Evolutionary conservation across 53 echinoderm and acorn worm genomes (phyloP), one percentile per base, ranked within the genome.

Genomic region (Stichopus horrens): DNA sequence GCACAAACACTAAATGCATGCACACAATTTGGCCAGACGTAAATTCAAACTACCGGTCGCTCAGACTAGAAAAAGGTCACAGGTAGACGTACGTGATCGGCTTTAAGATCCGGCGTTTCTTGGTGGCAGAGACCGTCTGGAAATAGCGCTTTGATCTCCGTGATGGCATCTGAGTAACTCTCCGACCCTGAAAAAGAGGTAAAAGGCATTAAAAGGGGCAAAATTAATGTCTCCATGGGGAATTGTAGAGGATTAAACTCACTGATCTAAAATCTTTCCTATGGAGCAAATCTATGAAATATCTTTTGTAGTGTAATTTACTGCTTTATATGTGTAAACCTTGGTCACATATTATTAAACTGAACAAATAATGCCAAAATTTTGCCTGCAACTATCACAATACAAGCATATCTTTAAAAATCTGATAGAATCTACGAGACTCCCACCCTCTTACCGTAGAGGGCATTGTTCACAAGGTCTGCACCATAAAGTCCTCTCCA

Each of bases 401-500:
- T 37, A 0, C 37, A 37, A 1, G 37, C 37, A 37, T 37, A 37
- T 37, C 37, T 37, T 37, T 37, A 37, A 37, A 37, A 2, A 37
- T 14, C 68, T 14, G 11, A 3, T 14, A n/a, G n/a, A 67, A 67
- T 67, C n/a, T 11, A n/a, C 11, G 3, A 0, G 68, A 63, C 5
- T 37, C 37, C 37, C 37, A 37, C 8, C 21, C 14, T 66, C 91
- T 11, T 86, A 98, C 98, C 94, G 52, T 99, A 96, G 7, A 99
- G 79, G 21, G 89, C 99, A 86, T 99, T 99, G 90, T 94, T 99
- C 77, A 99, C 94, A 13, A 93, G 93, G 83, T 99, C 96, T 4
- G 93, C 92, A 14, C 99, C 99, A 86, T 94, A 99, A 80, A 99
- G 90, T 18, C 96, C 94, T 22, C 99, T 89, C 99, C 99, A 99